Evolutionary conservation across 2,797 vertebrate species (phyloP).

Genomic region (Monodelphis domestica): DNA sequence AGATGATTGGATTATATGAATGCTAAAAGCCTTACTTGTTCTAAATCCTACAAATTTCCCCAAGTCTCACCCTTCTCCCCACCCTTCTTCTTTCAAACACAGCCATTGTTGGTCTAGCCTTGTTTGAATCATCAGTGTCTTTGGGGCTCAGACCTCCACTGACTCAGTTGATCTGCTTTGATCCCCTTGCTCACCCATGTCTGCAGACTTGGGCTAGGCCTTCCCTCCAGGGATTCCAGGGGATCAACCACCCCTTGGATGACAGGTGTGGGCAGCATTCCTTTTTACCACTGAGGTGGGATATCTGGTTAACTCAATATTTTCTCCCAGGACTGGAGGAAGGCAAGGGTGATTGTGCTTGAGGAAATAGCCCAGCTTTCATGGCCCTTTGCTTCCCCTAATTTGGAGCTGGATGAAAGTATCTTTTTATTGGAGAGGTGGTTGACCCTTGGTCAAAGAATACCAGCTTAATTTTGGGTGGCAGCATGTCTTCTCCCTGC

Average conservation of each 20-base stretch:
- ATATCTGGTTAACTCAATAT: neutral
- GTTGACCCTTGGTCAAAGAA: neutral
- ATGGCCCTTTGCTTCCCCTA: neutral
- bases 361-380: neutral
- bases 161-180: neutral
- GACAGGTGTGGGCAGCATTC: neutral
- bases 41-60: neutral
- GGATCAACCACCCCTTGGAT: neutral
- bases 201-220: neutral
- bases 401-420: neutral
- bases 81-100: conserved; percentile 30
- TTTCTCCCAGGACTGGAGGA: conserved; percentile 9
- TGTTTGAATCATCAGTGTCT: neutral
- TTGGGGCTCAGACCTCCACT: neutral
- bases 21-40: no score
- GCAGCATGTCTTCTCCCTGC: neutral
- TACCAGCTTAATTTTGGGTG: neutral
- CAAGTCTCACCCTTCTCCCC: neutral
- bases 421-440: neutral
- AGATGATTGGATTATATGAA: no score
- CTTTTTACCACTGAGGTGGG: neutral
- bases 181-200: neutral
- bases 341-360: neutral
- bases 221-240: neutral
- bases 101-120: neutral